phyloP scores from a whole-genome alignment of 2,888 invertebrate genomes.

The Drosophila neonasuta region DNA sequence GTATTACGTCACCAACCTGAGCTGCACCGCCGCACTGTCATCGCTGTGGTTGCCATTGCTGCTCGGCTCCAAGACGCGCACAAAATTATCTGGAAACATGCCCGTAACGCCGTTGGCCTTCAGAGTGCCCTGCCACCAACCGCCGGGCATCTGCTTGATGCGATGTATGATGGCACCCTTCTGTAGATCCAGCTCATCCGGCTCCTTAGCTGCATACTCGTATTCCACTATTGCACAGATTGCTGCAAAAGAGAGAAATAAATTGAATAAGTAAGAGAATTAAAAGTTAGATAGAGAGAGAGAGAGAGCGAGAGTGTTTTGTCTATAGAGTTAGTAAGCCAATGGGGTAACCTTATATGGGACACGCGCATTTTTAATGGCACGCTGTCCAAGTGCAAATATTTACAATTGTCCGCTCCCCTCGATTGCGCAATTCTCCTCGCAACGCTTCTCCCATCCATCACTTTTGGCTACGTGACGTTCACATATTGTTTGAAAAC shows the following conservation, averaged over 20 bases:
- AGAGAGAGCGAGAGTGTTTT: neutral
- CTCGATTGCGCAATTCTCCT: slow-evolving; percentile 57
- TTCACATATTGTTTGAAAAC: slow-evolving; percentile 38
- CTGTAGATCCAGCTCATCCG: slow-evolving; percentile 91
- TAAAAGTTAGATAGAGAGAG: neutral
- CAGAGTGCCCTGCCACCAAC: slow-evolving; percentile 96
- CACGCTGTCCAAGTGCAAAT: slow-evolving; percentile 57
- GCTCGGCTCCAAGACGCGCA: slow-evolving; percentile 84
- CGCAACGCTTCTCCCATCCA: slow-evolving; percentile 13
- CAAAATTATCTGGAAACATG: slow-evolving; percentile 97
- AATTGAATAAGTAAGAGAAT: slow-evolving; percentile 3
- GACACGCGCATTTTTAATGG: slow-evolving; percentile 50
- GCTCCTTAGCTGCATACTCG: slow-evolving; percentile 92
- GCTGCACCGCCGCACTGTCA: slow-evolving; percentile 62
- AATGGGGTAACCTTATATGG: slow-evolving; percentile 42
- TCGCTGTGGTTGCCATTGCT: slow-evolving; percentile 68
- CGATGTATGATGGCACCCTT: slow-evolving; percentile 92
- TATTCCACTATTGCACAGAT: slow-evolving; percentile 92
- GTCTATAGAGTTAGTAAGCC: slow-evolving; percentile 27
- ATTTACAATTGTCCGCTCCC: slow-evolving; percentile 48
- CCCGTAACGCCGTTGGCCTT: slow-evolving; percentile 88
- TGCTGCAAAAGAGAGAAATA: slow-evolving; percentile 76
- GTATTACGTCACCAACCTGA: slow-evolving; percentile 63
- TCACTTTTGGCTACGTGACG: slow-evolving; percentile 60
- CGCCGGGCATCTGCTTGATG: slow-evolving; percentile 89